Evolutionary conservation across 2,797 vertebrate genomes (phyloP).

Genomic region (Sebastolobus alascanus): DNA sequence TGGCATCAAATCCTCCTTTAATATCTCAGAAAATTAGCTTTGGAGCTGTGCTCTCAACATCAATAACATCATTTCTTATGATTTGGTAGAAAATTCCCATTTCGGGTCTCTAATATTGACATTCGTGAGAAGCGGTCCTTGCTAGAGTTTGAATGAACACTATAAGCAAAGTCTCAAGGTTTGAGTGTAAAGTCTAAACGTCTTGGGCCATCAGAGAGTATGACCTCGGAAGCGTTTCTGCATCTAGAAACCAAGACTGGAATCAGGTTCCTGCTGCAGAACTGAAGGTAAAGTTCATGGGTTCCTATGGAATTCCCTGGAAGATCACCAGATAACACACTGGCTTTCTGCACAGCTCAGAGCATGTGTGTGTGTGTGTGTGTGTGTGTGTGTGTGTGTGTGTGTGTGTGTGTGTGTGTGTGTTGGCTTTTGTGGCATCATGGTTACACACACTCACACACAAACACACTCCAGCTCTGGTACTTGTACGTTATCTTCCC

Average conservation of each 20-base stretch:
- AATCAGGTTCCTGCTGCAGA: not conserved
- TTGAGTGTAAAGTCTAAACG: not conserved
- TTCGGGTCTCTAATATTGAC: not conserved
- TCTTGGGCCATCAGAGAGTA: not conserved
- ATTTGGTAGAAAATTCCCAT: not conserved
- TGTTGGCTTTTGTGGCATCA: slow-evolving; percentile 7
- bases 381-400: slow-evolving; percentile 15
- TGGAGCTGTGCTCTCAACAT: not conserved
- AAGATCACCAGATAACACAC: slow-evolving; percentile 9
- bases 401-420: not conserved
- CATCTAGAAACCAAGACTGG: no score
- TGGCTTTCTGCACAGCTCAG: slow-evolving; percentile 24
- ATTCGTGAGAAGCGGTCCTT: not conserved
- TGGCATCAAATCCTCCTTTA: no score
- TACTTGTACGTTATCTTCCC: slow-evolving; percentile 52
- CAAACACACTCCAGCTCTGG: slow-evolving; percentile 21
- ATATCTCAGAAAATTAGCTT: not conserved
- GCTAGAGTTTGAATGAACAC: no score
- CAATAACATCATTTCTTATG: not conserved
- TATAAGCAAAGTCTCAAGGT: no score
- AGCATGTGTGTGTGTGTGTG: slow-evolving; percentile 1
- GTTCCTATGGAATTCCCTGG: not conserved
- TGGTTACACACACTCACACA: slow-evolving; percentile 4
- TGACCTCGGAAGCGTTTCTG: not conserved
- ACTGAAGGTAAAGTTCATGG: not conserved